A percentile compares a stretch with the other conserved stretches of the same genome.
Conservation (phyloP, 2,113 vertebrate genomes). For the Notothenia rossii region DNA sequence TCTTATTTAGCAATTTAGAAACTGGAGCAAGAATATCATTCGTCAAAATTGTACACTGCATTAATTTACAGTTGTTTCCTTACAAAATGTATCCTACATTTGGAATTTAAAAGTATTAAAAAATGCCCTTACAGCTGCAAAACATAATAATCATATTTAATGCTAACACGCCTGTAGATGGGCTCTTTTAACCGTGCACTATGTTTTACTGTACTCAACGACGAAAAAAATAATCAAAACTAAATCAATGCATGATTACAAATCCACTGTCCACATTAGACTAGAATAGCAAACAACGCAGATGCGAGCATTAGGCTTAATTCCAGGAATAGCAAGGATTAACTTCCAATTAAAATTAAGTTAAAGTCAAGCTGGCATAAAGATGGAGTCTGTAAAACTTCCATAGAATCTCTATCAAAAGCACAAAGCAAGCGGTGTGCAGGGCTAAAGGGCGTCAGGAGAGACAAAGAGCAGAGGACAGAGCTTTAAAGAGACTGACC, state of each 20-base stretch:
- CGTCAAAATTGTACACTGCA: background rate
- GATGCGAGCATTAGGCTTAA: conserved; percentile 76
- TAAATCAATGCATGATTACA: conserved; percentile 52
- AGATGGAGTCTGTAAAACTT: conserved; percentile 68
- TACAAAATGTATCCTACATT: conserved; percentile 14
- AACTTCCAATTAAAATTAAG: conserved; percentile 76
- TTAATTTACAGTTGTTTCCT: conserved; percentile 1
- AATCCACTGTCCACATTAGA: conserved; percentile 57
- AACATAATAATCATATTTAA: background rate
- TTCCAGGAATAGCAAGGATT: conserved; percentile 79
- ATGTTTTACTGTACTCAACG: conserved; percentile 14
- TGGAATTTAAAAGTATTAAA: conserved; percentile 17
- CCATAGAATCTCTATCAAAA: conserved; percentile 53
- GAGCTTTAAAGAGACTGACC: conserved; percentile 44
- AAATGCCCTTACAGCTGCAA: conserved; percentile 2
- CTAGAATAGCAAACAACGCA: conserved; percentile 62
- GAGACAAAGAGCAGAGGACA: conserved; percentile 65
- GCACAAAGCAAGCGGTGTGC: conserved; percentile 52
- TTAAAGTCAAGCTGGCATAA: conserved; percentile 73
- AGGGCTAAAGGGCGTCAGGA: conserved; percentile 61
- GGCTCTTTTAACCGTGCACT: background rate
- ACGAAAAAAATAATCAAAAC: conserved; percentile 29
- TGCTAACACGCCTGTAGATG: background rate
- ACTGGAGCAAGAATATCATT: background rate
- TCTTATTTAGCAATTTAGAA: background rate